Evolutionary conservation across 1,140 invertebrate species (phyloP).

Genomic region (Euwallacea fornicatus): DNA sequence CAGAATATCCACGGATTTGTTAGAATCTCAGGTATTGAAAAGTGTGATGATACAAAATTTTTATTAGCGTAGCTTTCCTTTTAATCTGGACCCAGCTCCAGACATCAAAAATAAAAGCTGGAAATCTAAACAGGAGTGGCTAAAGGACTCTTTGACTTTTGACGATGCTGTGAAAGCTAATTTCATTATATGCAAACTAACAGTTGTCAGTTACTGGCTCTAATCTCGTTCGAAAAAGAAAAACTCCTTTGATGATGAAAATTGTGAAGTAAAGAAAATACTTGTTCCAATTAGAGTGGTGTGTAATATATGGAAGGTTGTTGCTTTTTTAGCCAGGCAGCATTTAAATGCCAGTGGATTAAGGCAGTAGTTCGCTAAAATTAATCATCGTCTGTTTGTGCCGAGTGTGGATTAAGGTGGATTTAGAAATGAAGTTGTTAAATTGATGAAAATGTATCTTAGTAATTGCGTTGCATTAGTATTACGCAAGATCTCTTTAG

Average conservation of each 20-base stretch:
- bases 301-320: not conserved
- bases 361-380: slow-evolving; percentile 28
- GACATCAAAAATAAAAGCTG: no score
- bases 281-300: no score
- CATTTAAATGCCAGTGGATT: slow-evolving; percentile 35
- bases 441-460: slow-evolving; percentile 40
- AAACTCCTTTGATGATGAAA: not conserved
- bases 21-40: no score
- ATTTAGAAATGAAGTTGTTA: slow-evolving; percentile 38
- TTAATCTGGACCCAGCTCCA: no score
- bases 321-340: slow-evolving; percentile 4
- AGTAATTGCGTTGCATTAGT: slow-evolving; percentile 30
- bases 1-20: no score
- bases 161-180: no score
- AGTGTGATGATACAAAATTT: no score
- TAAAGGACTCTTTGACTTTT: no score
- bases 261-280: no score
- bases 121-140: no score
- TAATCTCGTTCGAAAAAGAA: not conserved
- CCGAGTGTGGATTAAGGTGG: slow-evolving; percentile 33
- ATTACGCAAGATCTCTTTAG: slow-evolving; percentile 19
- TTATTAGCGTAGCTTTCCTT: no score
- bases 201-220: not conserved
- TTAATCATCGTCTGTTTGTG: slow-evolving; percentile 33
- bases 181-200: no score